These are phyloP conservation scores for Dendrocincla tyrannina DNA, from an alignment of 2,797 vertebrate species.

Conservation along the genomic window DNA sequence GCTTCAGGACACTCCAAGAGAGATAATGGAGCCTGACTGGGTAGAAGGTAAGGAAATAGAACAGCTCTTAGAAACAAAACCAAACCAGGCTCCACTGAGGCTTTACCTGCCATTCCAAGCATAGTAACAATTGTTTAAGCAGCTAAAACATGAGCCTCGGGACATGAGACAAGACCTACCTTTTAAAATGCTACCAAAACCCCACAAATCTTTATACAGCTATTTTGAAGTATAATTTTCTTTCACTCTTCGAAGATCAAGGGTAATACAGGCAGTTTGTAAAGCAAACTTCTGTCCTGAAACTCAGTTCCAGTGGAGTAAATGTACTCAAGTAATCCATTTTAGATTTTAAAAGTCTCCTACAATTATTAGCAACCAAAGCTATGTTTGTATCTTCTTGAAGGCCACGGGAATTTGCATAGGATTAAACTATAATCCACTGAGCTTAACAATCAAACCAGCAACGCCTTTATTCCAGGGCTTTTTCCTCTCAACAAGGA, in stretches of 20 bases:
- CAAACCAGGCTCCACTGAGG: background rate
- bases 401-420: background rate
- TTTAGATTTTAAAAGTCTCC: conserved; percentile 26
- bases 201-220: background rate
- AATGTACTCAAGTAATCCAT: conserved; percentile 15
- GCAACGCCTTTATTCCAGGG: background rate
- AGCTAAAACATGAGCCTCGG: background rate
- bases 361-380: conserved; percentile 6
- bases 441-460: background rate
- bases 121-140: background rate
- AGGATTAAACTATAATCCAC: background rate
- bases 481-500: background rate
- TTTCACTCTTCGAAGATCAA: conserved; percentile 19
- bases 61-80: background rate
- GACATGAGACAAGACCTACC: background rate
- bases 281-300: conserved; percentile 40
- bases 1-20: background rate
- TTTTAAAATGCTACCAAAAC: background rate
- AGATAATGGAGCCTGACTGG: background rate
- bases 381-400: background rate
- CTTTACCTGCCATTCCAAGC: background rate
- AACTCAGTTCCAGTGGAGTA: background rate
- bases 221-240: conserved; percentile 12
- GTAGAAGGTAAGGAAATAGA: background rate
- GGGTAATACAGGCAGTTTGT: conserved; percentile 3